Conservation (phyloP, 2,113 vertebrate species). For the Ictalurus furcatus region DNA sequence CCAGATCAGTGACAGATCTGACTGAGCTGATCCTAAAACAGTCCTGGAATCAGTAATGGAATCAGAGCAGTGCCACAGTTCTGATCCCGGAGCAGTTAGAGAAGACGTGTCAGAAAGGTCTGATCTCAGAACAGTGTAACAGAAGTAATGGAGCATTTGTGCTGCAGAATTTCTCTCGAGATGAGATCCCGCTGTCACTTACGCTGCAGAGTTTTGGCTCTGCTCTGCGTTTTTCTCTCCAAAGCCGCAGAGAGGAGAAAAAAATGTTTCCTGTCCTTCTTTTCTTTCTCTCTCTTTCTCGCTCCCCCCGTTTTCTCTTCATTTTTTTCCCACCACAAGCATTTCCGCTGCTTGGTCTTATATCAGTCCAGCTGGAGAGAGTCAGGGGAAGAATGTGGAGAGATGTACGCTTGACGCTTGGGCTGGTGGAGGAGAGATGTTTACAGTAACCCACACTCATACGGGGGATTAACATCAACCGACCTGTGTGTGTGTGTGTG, state of each 20-base stretch:
- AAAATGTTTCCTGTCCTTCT: slow-evolving; percentile 67
- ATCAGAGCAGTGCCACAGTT: neutral
- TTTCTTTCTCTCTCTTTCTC: slow-evolving; percentile 5
- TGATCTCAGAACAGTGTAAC: neutral
- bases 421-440: neutral
- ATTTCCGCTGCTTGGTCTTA: slow-evolving; percentile 46
- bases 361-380: slow-evolving; percentile 42
- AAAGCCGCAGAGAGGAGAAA: slow-evolving; percentile 48
- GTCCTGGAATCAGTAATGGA: neutral
- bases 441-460: neutral
- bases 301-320: neutral
- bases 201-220: slow-evolving; percentile 39
- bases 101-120: neutral
- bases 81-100: neutral
- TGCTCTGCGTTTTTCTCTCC: slow-evolving; percentile 39
- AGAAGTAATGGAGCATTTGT: neutral
- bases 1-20: neutral
- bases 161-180: slow-evolving; percentile 16
- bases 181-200: slow-evolving; percentile 45
- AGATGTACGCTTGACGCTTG: neutral
- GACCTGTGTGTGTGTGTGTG: slow-evolving; percentile 6
- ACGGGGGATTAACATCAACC: neutral
- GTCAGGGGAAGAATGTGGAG: slow-evolving; percentile 31
- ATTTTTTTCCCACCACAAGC: slow-evolving; percentile 45
- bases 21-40: neutral